Percentiles rank a stretch among this genome's conserved stretches.
phyloP scores from a whole-genome alignment of 1,140 invertebrate species.

The Pachyrhynchus sulphureomaculatus region DNA sequence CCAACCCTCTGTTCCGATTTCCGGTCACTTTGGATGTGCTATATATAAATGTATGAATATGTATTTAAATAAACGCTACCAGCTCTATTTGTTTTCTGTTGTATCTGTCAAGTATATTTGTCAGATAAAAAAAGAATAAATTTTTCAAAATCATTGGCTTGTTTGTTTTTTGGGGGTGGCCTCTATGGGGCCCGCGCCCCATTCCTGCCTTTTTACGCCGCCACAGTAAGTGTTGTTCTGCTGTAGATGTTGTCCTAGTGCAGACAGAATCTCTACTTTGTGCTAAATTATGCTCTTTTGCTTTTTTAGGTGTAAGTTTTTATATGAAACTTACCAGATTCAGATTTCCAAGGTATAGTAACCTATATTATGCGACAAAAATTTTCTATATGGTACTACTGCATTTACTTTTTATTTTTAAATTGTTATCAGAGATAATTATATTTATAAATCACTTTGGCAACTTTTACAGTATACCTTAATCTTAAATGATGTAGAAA shows the following conservation, averaged over 20 bases:
- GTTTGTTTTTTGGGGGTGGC: slow-evolving; percentile 19
- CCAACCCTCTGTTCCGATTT: slow-evolving; percentile 43
- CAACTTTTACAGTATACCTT: slow-evolving; percentile 14
- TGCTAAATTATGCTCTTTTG: slow-evolving; percentile 5
- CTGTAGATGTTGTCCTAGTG: slow-evolving; percentile 15
- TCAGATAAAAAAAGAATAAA: slow-evolving; percentile 50
- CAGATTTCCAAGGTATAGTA: slow-evolving; percentile 8
- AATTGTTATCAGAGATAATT: slow-evolving; percentile 4
- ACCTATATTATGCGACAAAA: slow-evolving; percentile 5
- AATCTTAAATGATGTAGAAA: slow-evolving; percentile 19
- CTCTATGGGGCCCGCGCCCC: slow-evolving; percentile 10
- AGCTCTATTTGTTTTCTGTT: slow-evolving; percentile 53
- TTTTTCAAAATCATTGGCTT: slow-evolving; percentile 47
- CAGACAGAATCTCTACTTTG: slow-evolving; percentile 11
- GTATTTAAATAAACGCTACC: slow-evolving; percentile 54
- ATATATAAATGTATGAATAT: slow-evolving; percentile 56
- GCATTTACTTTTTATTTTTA: background rate
- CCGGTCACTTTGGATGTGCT: slow-evolving; percentile 53
- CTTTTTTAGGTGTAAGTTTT: slow-evolving; percentile 20
- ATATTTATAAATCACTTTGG: background rate
- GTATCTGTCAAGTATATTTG: slow-evolving; percentile 51
- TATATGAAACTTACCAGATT: slow-evolving; percentile 3
- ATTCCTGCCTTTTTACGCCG: background rate
- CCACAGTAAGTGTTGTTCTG: slow-evolving; percentile 12
- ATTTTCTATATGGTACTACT: background rate